Percentiles rank a stretch among this genome's conserved stretches.
Conservation (phyloP, 1,140 invertebrate species). For the Odontomachus brunneus region DNA sequence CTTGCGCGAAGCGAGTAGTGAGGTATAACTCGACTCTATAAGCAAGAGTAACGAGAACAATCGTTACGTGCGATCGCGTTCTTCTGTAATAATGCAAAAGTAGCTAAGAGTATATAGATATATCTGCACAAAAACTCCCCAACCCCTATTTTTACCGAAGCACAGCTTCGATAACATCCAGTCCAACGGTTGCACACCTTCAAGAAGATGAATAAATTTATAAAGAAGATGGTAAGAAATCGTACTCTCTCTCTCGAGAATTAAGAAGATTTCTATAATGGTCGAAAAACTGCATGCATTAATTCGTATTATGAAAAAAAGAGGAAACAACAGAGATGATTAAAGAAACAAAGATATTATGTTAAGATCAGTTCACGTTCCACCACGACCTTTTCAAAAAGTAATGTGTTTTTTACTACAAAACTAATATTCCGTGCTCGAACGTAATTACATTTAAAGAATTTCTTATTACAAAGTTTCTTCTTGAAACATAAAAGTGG, state of each 20-base stretch:
- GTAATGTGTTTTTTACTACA: constrained; percentile 35
- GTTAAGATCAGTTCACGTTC: not conserved
- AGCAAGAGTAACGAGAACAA: constrained; percentile 1
- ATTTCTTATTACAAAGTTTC: not conserved
- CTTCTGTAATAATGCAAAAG: not conserved
- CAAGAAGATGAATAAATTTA: not conserved
- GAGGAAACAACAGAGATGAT: not conserved
- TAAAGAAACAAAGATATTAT: not conserved
- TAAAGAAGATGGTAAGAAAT: not conserved
- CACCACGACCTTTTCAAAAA: constrained; percentile 9
- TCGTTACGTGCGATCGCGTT: not conserved
- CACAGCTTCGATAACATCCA: constrained; percentile 30
- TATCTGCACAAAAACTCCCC: not conserved
- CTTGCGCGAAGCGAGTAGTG: not conserved
- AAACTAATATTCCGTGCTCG: not conserved
- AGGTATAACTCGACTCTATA: not conserved
- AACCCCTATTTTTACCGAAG: not conserved
- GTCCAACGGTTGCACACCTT: not conserved
- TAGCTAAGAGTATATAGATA: not conserved
- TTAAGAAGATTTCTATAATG: too few relatives aligned
- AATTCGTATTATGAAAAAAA: too few relatives aligned
- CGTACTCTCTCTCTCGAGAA: too few relatives aligned
- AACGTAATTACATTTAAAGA: constrained; percentile 26
- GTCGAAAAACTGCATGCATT: too few relatives aligned
- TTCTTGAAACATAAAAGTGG: not conserved